A percentile compares a stretch with the other conserved stretches of the same genome.
These are phyloP conservation scores for Cuculus canorus DNA, from an alignment of 2,797 vertebrate genomes.

Conservation along the genomic window DNA sequence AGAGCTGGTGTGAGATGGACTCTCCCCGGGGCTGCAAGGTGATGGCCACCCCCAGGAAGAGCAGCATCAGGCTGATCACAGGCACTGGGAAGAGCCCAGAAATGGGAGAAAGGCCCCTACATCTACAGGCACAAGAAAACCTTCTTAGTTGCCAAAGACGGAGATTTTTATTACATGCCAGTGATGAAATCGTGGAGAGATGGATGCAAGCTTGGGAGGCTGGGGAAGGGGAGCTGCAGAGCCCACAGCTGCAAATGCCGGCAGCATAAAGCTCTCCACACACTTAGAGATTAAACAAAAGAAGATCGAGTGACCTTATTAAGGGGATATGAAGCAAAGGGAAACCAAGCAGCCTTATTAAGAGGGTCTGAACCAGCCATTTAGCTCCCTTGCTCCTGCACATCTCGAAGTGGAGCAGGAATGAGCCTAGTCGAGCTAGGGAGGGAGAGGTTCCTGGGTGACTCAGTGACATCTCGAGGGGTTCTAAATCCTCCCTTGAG, in stretches of 20 bases:
- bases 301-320: not conserved
- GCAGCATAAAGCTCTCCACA: not conserved
- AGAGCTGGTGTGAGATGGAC: not conserved
- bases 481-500: not conserved
- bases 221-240: not conserved
- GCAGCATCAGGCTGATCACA: not conserved
- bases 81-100: not conserved
- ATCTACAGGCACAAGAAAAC: not conserved
- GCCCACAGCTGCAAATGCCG: rapidly evolving
- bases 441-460: not conserved
- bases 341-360: not conserved
- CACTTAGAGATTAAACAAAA: not conserved
- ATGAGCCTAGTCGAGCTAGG: rapidly evolving
- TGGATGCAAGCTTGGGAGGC: not conserved
- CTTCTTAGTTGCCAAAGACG: not conserved
- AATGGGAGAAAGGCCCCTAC: not conserved
- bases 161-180: not conserved
- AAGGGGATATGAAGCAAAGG: not conserved
- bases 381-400: not conserved
- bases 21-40: rapidly evolving
- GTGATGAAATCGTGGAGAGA: rapidly evolving
- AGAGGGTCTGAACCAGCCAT: not conserved
- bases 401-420: not conserved
- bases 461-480: not conserved
- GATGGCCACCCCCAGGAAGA: not conserved